These are phyloP conservation scores for Hydrochoerus hydrochaeris DNA, from an alignment of 2,113 vertebrate species.

Conservation along the genomic window DNA sequence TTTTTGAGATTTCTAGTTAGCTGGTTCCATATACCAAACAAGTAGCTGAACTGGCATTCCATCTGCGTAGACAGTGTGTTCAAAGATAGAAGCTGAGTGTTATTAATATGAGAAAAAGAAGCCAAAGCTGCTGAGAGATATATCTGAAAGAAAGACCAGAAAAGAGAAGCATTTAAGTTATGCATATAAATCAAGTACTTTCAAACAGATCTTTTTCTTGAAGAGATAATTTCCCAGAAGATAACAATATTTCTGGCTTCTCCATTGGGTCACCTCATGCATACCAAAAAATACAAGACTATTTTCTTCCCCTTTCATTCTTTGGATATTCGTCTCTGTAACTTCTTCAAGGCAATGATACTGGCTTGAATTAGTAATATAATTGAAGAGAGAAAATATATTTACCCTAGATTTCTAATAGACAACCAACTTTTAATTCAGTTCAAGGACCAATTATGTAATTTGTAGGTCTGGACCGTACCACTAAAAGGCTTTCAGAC, in stretches of 20 bases:
- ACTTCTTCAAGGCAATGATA: background rate
- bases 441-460: background rate
- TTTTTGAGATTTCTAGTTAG: background rate
- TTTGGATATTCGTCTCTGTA: slow-evolving; percentile 43
- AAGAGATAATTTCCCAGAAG: slow-evolving; percentile 33
- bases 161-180: slow-evolving; percentile 42
- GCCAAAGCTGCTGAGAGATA: background rate
- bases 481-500: background rate
- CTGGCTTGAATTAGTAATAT: slow-evolving; percentile 4
- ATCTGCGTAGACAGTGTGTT: background rate
- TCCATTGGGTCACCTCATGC: background rate
- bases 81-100: background rate
- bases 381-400: background rate
- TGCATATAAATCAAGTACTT: slow-evolving; percentile 31
- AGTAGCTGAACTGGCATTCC: background rate
- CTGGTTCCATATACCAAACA: background rate
- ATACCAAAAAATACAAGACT: background rate
- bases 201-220: background rate
- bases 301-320: background rate
- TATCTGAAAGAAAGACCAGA: background rate
- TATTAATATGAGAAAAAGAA: slow-evolving; percentile 11
- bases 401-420: slow-evolving; percentile 40
- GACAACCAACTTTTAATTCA: slow-evolving; percentile 13
- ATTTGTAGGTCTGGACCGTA: background rate
- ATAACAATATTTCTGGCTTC: background rate